phyloP scores from a whole-genome alignment of 2,113 vertebrate species.

The Eupsittula cactorum region DNA sequence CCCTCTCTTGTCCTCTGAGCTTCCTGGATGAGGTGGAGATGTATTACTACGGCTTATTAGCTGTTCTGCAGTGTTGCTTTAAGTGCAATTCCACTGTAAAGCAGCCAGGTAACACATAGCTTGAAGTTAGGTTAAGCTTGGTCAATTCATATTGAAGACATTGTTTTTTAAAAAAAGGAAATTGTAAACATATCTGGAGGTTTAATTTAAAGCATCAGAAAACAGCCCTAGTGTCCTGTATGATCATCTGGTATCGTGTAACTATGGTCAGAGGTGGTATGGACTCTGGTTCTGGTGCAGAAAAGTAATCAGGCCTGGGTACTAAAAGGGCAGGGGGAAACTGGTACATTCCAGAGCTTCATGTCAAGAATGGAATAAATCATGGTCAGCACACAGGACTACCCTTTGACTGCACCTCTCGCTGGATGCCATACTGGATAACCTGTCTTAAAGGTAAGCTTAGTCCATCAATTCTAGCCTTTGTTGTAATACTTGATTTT shows the following conservation, averaged over 20 bases:
- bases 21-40: not conserved
- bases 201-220: not conserved
- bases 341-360: not conserved
- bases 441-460: not conserved
- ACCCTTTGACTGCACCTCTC: not conserved
- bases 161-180: not conserved
- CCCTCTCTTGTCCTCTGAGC: constrained; percentile 29
- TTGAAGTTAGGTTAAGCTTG: not conserved
- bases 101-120: not conserved
- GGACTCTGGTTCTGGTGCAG: not conserved
- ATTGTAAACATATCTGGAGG: rapidly evolving
- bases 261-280: not conserved
- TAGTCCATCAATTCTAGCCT: not conserved
- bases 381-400: not conserved
- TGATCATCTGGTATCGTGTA: not conserved
- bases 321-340: not conserved
- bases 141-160: not conserved
- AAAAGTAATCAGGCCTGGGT: not conserved
- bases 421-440: not conserved
- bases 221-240: rapidly evolving
- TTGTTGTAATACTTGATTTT: not conserved
- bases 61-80: not conserved
- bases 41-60: not conserved
- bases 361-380: not conserved
- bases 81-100: not conserved